A percentile compares a stretch with the other conserved stretches of the same genome.
phyloP scores from a whole-genome alignment of 2,113 vertebrate genomes.

The Lepus europaeus region DNA sequence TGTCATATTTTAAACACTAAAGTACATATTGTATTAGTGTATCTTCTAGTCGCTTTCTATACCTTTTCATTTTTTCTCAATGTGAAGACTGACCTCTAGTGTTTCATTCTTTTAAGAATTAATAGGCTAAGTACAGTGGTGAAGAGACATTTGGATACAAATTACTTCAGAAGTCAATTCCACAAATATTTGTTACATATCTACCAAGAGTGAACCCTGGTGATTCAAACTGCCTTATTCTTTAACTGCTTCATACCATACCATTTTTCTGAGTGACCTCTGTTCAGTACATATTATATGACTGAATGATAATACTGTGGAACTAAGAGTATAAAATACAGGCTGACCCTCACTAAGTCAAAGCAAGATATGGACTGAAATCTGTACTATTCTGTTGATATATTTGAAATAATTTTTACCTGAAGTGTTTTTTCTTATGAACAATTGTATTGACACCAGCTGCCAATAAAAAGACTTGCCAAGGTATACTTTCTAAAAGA shows the following conservation, averaged over 20 bases:
- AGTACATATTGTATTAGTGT: not conserved
- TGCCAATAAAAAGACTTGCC: not conserved
- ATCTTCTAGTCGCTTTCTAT: not conserved
- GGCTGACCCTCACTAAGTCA: not conserved
- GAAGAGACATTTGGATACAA: not conserved
- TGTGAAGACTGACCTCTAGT: conserved; percentile 88
- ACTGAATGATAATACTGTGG: not conserved
- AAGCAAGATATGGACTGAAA: not conserved
- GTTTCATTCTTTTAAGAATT: conserved; percentile 75
- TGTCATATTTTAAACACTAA: not conserved
- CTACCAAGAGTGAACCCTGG: not conserved
- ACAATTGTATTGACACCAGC: not conserved
- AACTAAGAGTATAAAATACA: not conserved
- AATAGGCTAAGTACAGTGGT: not conserved
- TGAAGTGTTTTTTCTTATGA: not conserved
- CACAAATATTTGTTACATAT: not conserved
- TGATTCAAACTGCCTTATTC: not conserved
- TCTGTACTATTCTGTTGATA: not conserved
- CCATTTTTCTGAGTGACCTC: not conserved
- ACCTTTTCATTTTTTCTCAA: conserved; percentile 34
- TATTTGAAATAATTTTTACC: not conserved
- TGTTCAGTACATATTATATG: not conserved
- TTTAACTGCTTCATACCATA: not conserved
- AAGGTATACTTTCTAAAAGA: conserved; percentile 27
- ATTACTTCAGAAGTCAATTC: not conserved